Conservation (phyloP, 2,888 invertebrate genomes). For the Chaetoderma sp. region DNA sequence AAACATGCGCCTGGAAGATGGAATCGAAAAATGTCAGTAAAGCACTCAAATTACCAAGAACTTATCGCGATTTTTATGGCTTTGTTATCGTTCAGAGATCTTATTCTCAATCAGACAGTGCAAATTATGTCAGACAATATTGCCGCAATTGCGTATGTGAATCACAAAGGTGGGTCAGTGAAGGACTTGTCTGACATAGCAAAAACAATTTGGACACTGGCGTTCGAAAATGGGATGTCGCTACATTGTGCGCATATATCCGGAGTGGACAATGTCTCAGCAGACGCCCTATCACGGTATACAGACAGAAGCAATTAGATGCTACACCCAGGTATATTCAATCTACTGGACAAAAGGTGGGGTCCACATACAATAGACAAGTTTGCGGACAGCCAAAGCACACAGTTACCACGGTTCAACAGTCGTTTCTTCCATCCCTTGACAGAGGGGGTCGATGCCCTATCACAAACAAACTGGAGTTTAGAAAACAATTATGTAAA, state of each 20-base stretch:
- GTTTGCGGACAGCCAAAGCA: slow-evolving; percentile 14
- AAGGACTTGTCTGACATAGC: slow-evolving; percentile 12
- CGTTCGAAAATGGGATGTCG: slow-evolving; percentile 20
- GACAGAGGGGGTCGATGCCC: slow-evolving; percentile 16
- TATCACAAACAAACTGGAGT: slow-evolving; percentile 23
- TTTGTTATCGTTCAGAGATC: not conserved
- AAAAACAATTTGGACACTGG: slow-evolving; percentile 19
- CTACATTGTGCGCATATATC: slow-evolving; percentile 20
- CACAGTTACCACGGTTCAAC: slow-evolving; percentile 22
- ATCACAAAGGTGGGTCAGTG: slow-evolving; percentile 27
- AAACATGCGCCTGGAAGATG: not conserved
- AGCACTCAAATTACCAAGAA: not conserved
- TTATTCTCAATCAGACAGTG: not conserved
- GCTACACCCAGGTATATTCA: slow-evolving; percentile 14
- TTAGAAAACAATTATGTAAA: slow-evolving; percentile 30
- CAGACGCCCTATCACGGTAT: slow-evolving; percentile 26
- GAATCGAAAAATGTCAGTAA: not conserved
- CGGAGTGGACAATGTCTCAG: slow-evolving; percentile 14
- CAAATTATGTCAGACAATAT: slow-evolving; percentile 24
- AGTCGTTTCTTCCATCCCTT: slow-evolving; percentile 20
- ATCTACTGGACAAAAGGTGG: slow-evolving; percentile 18
- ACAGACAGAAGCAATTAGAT: slow-evolving; percentile 26
- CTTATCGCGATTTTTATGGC: not conserved
- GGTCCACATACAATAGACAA: slow-evolving; percentile 21
- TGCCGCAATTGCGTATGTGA: slow-evolving; percentile 19